phyloP scores from a whole-genome alignment of 1,140 invertebrate species.

The Gonioctena quinquepunctata region DNA sequence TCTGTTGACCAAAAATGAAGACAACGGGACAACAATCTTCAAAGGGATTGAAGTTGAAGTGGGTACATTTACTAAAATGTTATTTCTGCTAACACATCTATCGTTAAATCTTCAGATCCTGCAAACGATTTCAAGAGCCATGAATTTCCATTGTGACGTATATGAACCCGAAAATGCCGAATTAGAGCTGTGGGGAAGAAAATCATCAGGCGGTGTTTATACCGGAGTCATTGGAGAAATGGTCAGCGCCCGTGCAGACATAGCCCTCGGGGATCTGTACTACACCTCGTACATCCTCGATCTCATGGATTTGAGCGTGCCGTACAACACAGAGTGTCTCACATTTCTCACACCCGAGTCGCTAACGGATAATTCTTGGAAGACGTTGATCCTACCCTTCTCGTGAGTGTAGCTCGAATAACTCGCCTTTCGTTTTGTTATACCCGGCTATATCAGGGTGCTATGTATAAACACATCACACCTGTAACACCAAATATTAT shows the following conservation, averaged over 20 bases:
- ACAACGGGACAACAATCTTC: conserved; percentile 31
- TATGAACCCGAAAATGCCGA: conserved; percentile 66
- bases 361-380: conserved; percentile 78
- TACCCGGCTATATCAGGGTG: too few species aligned
- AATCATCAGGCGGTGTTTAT: conserved; percentile 63
- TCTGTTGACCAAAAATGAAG: neutral
- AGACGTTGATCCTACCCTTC: conserved; percentile 79
- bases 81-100: neutral
- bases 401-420: too few species aligned
- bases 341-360: conserved; percentile 83
- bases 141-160: conserved; percentile 71
- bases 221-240: conserved; percentile 72
- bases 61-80: conserved; percentile 30
- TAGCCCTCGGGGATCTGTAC: conserved; percentile 78
- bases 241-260: conserved; percentile 66
- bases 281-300: conserved; percentile 70
- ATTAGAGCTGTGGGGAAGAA: conserved; percentile 67
- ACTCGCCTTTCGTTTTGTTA: too few species aligned
- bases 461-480: too few species aligned
- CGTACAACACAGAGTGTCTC: conserved; percentile 79
- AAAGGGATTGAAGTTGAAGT: conserved; percentile 69
- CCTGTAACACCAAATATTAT: too few species aligned
- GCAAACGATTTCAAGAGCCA: conserved; percentile 64
- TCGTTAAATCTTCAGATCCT: conserved; percentile 63
- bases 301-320: conserved; percentile 74